A percentile compares a stretch with the other conserved stretches of the same genome.
Evolutionary conservation across 2,888 invertebrate genomes (phyloP).

Genomic region (Sthenelais limicola): DNA sequence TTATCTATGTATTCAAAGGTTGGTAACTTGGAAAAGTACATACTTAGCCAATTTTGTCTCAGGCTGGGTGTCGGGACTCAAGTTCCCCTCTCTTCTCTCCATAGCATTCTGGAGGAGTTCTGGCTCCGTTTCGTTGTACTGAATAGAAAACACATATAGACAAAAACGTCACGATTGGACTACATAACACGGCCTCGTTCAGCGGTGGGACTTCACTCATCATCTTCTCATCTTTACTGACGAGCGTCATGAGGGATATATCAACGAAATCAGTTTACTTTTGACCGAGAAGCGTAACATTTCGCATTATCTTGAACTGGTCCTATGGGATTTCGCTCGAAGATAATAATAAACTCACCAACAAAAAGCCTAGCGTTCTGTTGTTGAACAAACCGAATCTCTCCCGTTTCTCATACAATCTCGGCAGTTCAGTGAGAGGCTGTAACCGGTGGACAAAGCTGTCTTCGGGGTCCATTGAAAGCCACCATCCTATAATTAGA

Average conservation of each 20-base stretch:
- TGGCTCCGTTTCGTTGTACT: slow-evolving; percentile 45
- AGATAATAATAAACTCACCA: too few species aligned
- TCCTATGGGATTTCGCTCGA: too few species aligned
- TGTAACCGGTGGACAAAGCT: slow-evolving; percentile 61
- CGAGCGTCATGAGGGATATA: too few species aligned
- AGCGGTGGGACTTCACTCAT: too few species aligned
- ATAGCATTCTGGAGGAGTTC: slow-evolving; percentile 42
- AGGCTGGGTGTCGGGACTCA: slow-evolving; percentile 28
- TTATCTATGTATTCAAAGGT: too few species aligned
- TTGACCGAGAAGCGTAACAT: too few species aligned
- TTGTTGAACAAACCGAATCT: slow-evolving; percentile 58
- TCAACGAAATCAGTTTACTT: too few species aligned
- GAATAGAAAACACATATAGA: slow-evolving; percentile 21
- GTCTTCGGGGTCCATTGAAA: slow-evolving; percentile 63
- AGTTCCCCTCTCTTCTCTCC: slow-evolving; percentile 39
- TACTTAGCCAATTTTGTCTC: slow-evolving; percentile 44
- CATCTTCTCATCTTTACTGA: too few species aligned
- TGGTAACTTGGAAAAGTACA: too few species aligned
- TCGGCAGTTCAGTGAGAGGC: slow-evolving; percentile 56
- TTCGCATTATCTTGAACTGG: too few species aligned
- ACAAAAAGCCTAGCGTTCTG: slow-evolving; percentile 63
- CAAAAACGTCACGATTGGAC: background rate
- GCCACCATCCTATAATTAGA: slow-evolving; percentile 63
- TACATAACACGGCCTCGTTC: too few species aligned
- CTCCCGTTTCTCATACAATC: slow-evolving; percentile 56